These are phyloP conservation scores for Chinchilla lanigera DNA, from an alignment of 2,113 vertebrate genomes.

Conservation along the genomic window DNA sequence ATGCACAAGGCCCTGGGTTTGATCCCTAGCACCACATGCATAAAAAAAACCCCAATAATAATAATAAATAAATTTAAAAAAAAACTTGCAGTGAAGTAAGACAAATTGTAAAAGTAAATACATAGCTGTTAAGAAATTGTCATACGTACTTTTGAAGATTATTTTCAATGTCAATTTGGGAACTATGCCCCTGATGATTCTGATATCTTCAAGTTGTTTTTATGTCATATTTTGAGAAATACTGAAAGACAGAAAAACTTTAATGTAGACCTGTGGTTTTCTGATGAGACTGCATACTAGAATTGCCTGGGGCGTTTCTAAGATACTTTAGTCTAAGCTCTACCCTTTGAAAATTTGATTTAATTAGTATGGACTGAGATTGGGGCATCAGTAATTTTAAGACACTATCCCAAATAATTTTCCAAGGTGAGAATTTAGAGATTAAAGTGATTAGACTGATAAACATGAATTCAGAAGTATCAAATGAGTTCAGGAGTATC, in stretches of 20 bases:
- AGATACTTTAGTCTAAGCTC: neutral
- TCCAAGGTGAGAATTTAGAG: slow-evolving; percentile 31
- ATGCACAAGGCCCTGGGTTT: too few species aligned
- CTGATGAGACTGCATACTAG: neutral
- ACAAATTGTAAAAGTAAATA: neutral
- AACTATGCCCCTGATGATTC: neutral
- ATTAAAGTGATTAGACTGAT: neutral
- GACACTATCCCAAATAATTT: neutral
- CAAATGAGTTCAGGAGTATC: neutral
- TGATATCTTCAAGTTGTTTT: neutral
- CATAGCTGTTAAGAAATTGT: neutral
- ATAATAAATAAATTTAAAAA: too few species aligned
- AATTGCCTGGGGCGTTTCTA: neutral
- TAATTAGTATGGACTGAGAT: neutral
- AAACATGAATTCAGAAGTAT: neutral
- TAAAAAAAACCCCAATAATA: too few species aligned
- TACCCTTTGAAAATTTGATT: neutral
- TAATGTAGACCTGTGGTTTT: slow-evolving; percentile 2
- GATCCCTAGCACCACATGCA: too few species aligned
- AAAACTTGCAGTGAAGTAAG: neutral
- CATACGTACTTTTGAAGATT: neutral
- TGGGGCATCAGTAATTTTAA: slow-evolving; percentile 4
- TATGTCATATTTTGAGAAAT: neutral
- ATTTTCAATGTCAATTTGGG: slow-evolving; percentile 23
- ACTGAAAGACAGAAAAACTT: neutral